Evolutionary conservation across 2,888 invertebrate genomes (phyloP), one percentile per base, ranked within the genome.

Genomic region (Mythimna pallens): DNA sequence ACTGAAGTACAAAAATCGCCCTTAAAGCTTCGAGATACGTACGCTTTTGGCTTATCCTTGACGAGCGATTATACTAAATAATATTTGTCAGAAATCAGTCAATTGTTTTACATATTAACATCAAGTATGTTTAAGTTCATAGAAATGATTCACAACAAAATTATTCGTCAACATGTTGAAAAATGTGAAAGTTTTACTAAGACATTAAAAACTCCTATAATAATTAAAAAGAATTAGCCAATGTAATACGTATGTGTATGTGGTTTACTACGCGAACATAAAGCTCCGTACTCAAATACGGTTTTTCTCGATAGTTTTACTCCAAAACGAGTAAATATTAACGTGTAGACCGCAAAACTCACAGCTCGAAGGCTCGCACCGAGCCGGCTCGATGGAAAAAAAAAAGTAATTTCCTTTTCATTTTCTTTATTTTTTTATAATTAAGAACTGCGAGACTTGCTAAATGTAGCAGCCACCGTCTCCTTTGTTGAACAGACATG

Each of bases 101-200:
- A 22, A 30, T 43, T 1, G 17, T 70, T 55, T 25, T 10, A 57
- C 20, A 73, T 54, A 12, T 61, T 74, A 30, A 59, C 43, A 43
- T 63, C 52, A 62, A 34, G 8, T 34, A 52, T 40, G 14, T 17
- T 9, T 12, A 7, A 2, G 5, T 43, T 17, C 25, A 55, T 9
- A 71, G 70, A 57, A 47, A 3, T 12, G 4, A 54, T 59, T 52
- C 25, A 54, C 25, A 78, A 62, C 22, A 40, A 20, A 61, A 70
- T 78, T 62, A 43, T 55, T 47, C 20, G 59, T 61, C 25, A 70
- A 61, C 17, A 22, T 10, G 62, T 55, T 2, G 40, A 47, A 40
- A 25, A 36, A 47, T 6, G 5, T 8, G 3, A 52, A n/a, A 47
- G 25, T 64, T 17, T 55, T 57, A 50, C 22, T 34, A 9, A 10